Base-by-base conservation (phyloP, 2,113 vertebrate species). In the Eulemur macaco region DNA sequence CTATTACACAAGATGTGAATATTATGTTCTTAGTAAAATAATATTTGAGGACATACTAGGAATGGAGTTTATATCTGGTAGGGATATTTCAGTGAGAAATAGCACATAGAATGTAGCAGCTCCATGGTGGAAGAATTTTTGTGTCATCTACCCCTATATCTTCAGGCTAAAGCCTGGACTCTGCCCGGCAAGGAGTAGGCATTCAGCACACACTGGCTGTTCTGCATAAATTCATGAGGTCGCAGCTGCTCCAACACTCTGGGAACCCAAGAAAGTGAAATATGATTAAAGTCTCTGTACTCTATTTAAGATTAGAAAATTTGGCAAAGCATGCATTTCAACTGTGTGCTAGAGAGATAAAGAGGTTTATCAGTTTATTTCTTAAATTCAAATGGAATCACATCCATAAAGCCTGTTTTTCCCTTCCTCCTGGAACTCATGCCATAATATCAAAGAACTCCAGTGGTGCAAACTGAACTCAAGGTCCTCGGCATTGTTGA, bases 301-400 rank as follows among this genome's bases (percentile, higher is more conserved):
- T 47, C 89, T 96, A 11, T 66, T 86, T 63, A 78, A 80, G 76
- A 87, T 47, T 60, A 78, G 20, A 94, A 91, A 74, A 63, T 45
- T 29, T 92, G 80, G 47, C 76, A 92, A 91, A n/a, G 37, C 21
- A 8, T 58, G 6, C 15, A 27, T 87, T 91, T 81, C 64, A 84
- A 45, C 20, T 52, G 14, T 11, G 5, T n/a, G 14, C 31, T 77
- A 31, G 58, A 69, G 58, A 94, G 74, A 80, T 64, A 25, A 37
- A 81, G 27, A 63, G 58, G 10, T 34, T 86, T 87, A 66, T 77
- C 81, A 5, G 7, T 86, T 42, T 90, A 58, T 86, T 66, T 83
- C 50, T 84, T 86, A 83, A 86, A 39, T 88, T 86, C 20, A 60
- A 78, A 47, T 80, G 18, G 78, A 88, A 89, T 89, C 45, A 31